phyloP scores from a whole-genome alignment of 2,888 invertebrate genomes.

The Dasysyrphus albostriatus region DNA sequence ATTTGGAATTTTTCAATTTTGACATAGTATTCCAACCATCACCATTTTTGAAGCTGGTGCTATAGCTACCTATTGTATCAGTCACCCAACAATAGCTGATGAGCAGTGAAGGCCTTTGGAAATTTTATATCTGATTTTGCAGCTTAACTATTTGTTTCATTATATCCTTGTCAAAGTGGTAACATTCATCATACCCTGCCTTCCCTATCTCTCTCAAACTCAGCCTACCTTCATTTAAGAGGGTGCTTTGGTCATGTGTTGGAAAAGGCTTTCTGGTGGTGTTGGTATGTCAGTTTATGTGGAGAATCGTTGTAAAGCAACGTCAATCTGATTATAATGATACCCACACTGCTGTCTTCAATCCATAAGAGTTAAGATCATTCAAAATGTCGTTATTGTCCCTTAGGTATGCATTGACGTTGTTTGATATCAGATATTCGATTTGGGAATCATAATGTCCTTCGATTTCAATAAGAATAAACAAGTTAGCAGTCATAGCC shows the following conservation, averaged over 20 bases:
- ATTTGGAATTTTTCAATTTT: conserved; percentile 65
- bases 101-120: conserved; percentile 40
- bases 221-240: background rate
- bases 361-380: conserved; percentile 31
- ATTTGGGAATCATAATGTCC: conserved; percentile 72
- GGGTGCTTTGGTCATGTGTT: background rate
- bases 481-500: conserved; percentile 49
- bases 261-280: conserved; percentile 57
- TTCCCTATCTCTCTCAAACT: background rate
- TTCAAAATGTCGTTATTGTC: conserved; percentile 59
- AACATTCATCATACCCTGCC: background rate
- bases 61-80: conserved; percentile 40
- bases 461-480: conserved; percentile 71
- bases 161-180: background rate
- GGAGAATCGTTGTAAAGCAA: conserved; percentile 71
- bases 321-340: conserved; percentile 60
- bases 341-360: background rate
- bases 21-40: conserved; percentile 36
- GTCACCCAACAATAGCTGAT: conserved; percentile 56
- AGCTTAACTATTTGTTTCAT: conserved; percentile 64
- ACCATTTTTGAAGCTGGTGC: background rate
- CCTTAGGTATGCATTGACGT: conserved; percentile 56
- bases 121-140: conserved; percentile 65
- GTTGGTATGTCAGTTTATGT: conserved; percentile 74
- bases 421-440: conserved; percentile 60